Base-by-base conservation (phyloP, 2,797 vertebrate genomes). In the Danio aesculapii region DNA sequence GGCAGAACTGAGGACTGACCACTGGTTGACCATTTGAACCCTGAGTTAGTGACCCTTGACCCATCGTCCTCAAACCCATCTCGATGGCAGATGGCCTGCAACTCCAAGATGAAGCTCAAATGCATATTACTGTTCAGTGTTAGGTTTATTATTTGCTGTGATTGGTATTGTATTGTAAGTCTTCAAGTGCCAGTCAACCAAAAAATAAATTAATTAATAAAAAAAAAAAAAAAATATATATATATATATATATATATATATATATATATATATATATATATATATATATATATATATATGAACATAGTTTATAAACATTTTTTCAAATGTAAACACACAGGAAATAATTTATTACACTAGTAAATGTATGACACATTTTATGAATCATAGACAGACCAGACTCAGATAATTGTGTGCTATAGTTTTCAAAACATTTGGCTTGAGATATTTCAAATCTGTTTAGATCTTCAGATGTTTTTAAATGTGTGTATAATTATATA, bases 61-160 rank as follows among this genome's bases (percentile, higher is more conserved):
- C 94, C 92, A 92, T 92, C 92, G 30, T 71, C 89, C 88, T 89
- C 91, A 89, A 93, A 49, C 58, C 72, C 91, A 91, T 92, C 92
- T 93, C 93, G 94, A 94, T 93, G 93, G 93, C 95, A 96, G 94
- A 96, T 95, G 95, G 95, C 91, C 92, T 91, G 91, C 91, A 90
- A 63, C 83, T 89, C 86, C 86, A 89, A 91, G 87, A 91, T 52
- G 21, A 75, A 75, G 61, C 72, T 81, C 75, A 70, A 63, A 67
- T 64, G 49, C 69, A 72, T 55, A 68, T 71, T 53, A 53, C 19
- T n/a, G 77, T 80, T 72, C 68, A 72, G 55, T 55, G 41, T 61
- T 50, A 41, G 30, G 47, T 14, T 43, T 41, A 30, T 10, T 1
- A 49, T 0, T 55, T 13, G n/a, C 17, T 17, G 62, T n/a, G n/a